Evolutionary conservation across 1,140 invertebrate genomes (phyloP).

Genomic region (Homalodisca vitripennis): DNA sequence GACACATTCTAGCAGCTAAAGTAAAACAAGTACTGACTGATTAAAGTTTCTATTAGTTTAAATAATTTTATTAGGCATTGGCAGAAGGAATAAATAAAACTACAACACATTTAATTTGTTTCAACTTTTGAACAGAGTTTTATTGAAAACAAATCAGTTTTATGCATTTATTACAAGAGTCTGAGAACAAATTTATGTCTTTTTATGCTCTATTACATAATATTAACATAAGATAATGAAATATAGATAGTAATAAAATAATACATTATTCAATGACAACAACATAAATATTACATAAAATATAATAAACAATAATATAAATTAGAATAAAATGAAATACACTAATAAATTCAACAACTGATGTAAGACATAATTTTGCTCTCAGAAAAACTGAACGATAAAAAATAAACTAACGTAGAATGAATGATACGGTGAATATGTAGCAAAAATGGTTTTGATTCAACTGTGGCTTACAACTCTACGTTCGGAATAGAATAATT

Average conservation of each 20-base stretch:
- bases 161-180: constrained; percentile 11
- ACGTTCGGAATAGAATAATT: constrained; percentile 21
- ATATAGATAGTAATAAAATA: constrained; percentile 18
- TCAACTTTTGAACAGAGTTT: constrained; percentile 20
- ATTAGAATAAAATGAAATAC: constrained; percentile 2
- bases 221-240: constrained; percentile 19
- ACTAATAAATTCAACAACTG: constrained; percentile 8
- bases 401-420: constrained; percentile 4
- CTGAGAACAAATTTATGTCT: constrained; percentile 25
- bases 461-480: constrained; percentile 19
- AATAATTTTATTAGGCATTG: neutral
- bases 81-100: neutral
- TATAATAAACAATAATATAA: constrained; percentile 25
- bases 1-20: no score
- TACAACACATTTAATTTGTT: neutral
- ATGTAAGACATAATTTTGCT: constrained; percentile 16
- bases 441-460: constrained; percentile 22
- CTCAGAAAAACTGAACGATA: constrained; percentile 8
- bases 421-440: constrained; percentile 9
- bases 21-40: no score
- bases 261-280: constrained; percentile 16
- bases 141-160: constrained; percentile 24
- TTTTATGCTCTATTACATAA: constrained; percentile 12
- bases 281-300: constrained; percentile 12
- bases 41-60: no score